A percentile compares a stretch with the other conserved stretches of the same genome.
phyloP scores from a whole-genome alignment of 2,113 vertebrate genomes.

The Colistium nudipinnis region DNA sequence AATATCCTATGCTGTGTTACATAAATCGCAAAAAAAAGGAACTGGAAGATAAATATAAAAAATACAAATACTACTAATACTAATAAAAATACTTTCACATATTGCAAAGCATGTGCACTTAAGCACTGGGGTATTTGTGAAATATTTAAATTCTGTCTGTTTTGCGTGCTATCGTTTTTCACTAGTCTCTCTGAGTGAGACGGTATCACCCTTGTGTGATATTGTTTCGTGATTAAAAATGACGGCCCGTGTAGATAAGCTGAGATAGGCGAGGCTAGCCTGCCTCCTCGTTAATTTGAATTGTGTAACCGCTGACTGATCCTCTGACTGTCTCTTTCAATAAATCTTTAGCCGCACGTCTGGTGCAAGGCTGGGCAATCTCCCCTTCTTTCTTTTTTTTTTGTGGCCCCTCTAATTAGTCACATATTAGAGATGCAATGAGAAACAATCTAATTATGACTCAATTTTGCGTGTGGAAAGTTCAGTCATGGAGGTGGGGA shows the following conservation, averaged over 20 bases:
- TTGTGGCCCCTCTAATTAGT: conserved; percentile 75
- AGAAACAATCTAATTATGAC: conserved; percentile 76
- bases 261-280: neutral
- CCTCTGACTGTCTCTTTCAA: conserved; percentile 36
- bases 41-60: too few relatives aligned
- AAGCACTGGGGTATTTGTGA: too few relatives aligned
- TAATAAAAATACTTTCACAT: too few relatives aligned
- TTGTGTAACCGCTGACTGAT: conserved; percentile 33
- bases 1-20: too few relatives aligned
- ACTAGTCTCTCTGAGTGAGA: neutral
- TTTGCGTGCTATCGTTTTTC: neutral
- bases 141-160: neutral
- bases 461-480: conserved; percentile 67
- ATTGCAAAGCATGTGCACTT: too few relatives aligned
- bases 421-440: conserved; percentile 69
- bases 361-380: conserved; percentile 51
- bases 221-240: conserved; percentile 4
- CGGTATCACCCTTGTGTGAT: neutral
- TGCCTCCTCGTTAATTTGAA: conserved; percentile 4
- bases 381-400: conserved; percentile 50
- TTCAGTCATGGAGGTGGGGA: conserved; percentile 56
- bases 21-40: too few relatives aligned
- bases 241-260: neutral
- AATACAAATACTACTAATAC: too few relatives aligned
- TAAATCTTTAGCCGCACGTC: conserved; percentile 48